These are phyloP conservation scores for Balanococcus diminutus DNA, from an alignment of 2,888 invertebrate species.

Conservation along the genomic window DNA sequence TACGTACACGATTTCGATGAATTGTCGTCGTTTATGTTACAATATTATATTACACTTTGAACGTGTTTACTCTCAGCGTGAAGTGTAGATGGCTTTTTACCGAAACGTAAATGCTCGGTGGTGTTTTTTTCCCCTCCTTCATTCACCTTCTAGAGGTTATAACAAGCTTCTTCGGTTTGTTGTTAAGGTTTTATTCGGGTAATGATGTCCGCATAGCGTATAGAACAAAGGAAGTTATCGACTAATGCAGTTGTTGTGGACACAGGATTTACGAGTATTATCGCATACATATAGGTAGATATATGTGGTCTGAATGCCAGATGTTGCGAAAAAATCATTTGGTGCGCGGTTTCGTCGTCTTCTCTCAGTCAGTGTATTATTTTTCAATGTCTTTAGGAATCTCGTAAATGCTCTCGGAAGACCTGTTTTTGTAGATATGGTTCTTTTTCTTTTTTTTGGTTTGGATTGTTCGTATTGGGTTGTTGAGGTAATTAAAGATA, in stretches of 20 bases:
- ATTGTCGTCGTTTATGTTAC: neutral
- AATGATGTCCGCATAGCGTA: neutral
- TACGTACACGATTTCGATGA: neutral
- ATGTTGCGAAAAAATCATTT: constrained; percentile 3
- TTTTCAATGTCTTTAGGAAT: neutral
- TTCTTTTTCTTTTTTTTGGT: neutral
- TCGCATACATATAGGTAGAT: neutral
- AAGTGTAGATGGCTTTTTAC: constrained; percentile 2
- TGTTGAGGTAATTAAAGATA: too few relatives aligned
- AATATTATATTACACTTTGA: constrained; percentile 10
- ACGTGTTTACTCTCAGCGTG: constrained; percentile 14
- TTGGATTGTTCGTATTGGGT: neutral
- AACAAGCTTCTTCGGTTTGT: neutral
- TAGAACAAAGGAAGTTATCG: neutral
- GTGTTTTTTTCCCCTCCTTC: neutral
- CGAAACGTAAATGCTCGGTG: neutral
- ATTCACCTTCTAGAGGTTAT: neutral
- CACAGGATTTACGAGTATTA: neutral
- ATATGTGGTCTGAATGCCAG: neutral
- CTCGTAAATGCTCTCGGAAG: neutral
- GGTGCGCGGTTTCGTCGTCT: neutral
- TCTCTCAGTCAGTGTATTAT: too few relatives aligned
- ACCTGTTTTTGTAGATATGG: neutral
- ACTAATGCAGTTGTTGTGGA: neutral
- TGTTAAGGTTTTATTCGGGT: neutral